Conservation (phyloP, 2,888 invertebrate genomes). For the Agrenia bidenticulata region DNA sequence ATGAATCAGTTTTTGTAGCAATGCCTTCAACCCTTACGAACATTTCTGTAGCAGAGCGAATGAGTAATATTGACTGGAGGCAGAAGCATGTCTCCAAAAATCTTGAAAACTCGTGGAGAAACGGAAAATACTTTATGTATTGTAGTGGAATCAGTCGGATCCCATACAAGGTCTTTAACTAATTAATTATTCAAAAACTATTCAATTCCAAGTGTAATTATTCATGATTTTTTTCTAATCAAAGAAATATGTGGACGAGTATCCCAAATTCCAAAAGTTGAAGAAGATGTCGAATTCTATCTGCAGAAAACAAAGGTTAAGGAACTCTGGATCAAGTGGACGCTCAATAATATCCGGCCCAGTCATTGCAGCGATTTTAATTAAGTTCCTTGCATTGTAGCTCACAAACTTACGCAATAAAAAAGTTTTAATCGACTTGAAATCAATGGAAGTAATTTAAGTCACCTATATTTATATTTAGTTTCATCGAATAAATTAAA, state of each 20-base stretch:
- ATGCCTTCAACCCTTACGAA: constrained; percentile 4
- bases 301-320: constrained; percentile 1
- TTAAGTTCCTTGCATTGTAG: too few species aligned
- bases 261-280: constrained; percentile 8
- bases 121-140: constrained; percentile 12
- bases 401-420: too few species aligned
- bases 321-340: neutral
- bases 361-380: too few species aligned
- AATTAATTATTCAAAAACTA: neutral
- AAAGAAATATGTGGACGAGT: constrained; percentile 10
- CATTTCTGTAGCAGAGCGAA: constrained; percentile 12
- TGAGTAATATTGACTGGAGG: constrained; percentile 15
- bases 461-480: too few species aligned
- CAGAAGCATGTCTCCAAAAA: constrained; percentile 17
- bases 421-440: too few species aligned
- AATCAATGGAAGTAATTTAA: too few species aligned
- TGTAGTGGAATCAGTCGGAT: constrained; percentile 8
- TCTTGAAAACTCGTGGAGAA: constrained; percentile 19
- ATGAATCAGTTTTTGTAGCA: constrained; percentile 7
- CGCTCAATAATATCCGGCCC: neutral
- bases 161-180: neutral
- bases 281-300: constrained; percentile 2
- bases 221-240: neutral
- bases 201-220: neutral
- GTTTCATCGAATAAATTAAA: too few species aligned